Base-by-base conservation (phyloP, 2,888 invertebrate genomes). In the Brachycybe producta region DNA sequence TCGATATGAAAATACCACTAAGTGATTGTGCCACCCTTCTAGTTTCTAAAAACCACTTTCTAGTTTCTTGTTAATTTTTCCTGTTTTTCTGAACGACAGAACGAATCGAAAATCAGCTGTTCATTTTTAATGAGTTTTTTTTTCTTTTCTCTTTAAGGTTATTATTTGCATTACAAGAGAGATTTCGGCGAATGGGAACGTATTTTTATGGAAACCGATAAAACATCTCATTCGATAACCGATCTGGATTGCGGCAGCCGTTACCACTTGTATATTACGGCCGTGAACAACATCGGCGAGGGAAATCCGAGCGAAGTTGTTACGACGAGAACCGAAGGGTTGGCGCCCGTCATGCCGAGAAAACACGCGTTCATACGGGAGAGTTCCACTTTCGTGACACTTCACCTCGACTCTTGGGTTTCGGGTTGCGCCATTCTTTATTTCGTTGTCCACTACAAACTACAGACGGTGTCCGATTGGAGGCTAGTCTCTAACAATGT, bases 181-280 rank as follows among this genome's bases (percentile, higher is more conserved):
- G 91, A 92, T 68, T 91, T 90, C 63, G 90, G 90, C 17, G 87
- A 88, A 63, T 91, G 90, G 90, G 85, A 85, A 70, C 71, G 73
- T 30, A 69, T 76, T 3, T 75, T 77, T 46, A 67, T 85, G 36
- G 77, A 81, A 27, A 77, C 82, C 0, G 80, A 80, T 57, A 75
- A 79, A 43, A 24, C 45, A 5, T 30, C 32, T n/a, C 62, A 67
- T 66, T 84, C 85, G 15, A 74, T 92, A 57, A 86, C 87, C 61
- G 85, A 82, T 64, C 70, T 94, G 53, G 80, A 84, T 69, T 94
- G 94, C 65, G 94, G 94, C 57, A 87, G 90, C 13, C 76, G 85
- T 64, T 94, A 94, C 69, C 90, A 91, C 66, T 80, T 94, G 57
- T 88, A 87, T 64, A 85, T 91, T 24, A 85, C 85, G 7, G 91